Evolutionary conservation across 1,140 invertebrate species (phyloP).

Genomic region (Aphelinus atriplicis): DNA sequence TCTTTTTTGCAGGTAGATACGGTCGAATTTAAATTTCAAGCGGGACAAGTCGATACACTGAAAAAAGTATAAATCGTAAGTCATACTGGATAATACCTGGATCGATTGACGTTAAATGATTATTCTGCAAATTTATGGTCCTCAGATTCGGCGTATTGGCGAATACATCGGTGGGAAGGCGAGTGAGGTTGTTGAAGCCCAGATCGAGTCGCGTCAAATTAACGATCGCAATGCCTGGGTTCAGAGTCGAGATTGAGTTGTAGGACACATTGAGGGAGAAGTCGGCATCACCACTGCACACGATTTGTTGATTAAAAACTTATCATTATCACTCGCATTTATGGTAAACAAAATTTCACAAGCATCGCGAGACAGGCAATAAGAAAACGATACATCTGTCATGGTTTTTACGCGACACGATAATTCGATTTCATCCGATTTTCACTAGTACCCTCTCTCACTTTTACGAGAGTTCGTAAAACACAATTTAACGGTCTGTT

Average conservation of each 20-base stretch:
- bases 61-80: not conserved
- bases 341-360: too few species aligned
- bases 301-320: too few species aligned
- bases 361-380: too few species aligned
- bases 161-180: constrained; percentile 74
- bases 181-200: constrained; percentile 79
- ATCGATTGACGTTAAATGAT: constrained; percentile 68
- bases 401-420: too few species aligned
- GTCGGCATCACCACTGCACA: constrained; percentile 54
- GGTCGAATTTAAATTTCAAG: too few species aligned
- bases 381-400: too few species aligned
- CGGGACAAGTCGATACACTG: not conserved
- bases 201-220: constrained; percentile 73
- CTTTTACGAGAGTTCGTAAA: too few species aligned
- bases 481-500: too few species aligned
- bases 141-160: constrained; percentile 72
- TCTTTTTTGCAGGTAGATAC: too few species aligned
- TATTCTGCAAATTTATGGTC: constrained; percentile 74
- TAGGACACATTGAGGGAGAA: constrained; percentile 62
- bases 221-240: constrained; percentile 49
- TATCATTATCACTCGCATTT: too few species aligned
- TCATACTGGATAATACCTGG: constrained; percentile 46
- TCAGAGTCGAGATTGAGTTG: constrained; percentile 58
- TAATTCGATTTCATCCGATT: too few species aligned
- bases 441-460: too few species aligned